Evolutionary conservation across 2,797 vertebrate species (phyloP), one percentile per base, ranked within the genome.

Genomic region (Hypotaenidia philippensis): DNA sequence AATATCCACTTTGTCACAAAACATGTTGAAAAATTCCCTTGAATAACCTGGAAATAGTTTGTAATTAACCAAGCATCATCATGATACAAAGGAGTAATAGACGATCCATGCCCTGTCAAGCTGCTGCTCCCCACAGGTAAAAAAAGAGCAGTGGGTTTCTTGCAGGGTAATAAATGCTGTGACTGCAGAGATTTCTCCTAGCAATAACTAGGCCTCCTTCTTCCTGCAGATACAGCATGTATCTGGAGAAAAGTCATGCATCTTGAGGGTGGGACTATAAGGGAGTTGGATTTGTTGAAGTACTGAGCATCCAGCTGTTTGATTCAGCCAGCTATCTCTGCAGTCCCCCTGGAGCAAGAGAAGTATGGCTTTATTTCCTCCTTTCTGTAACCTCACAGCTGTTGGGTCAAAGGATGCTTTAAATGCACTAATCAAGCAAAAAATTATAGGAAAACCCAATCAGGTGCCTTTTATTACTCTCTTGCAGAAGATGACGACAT

Each of bases 401-500:
- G 90, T 57, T 89, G 61, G 94, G 91, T 90, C 93, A 96, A 83
- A 90, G 45, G 45, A 84, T 89, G 49, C 25, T 83, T 93, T 92
- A 94, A 94, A 96, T 78, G 41, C 69, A 72, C 27, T 75, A 69
- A 94, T 86, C 79, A 83, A 69, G 66, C 26, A 91, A 91, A 94
- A 88, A 56, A 79, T 31, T 85, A 55, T 49, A 93, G 47, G 14
- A 92, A 94, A 78, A 81, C 38, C 13, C 65, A 87, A 82, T 93
- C 61, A 86, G 34, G 81, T 91, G 41, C 10, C 31, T 93, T 75
- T 87, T 83, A 72, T 61, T 87, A 87, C 78, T 78, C 50, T 74
- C 56, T 83, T 63, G 32, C 44, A 93, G 65, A 88, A 94, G 69
- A 89, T 76, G 70, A 44, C 93, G 89, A 84, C 29, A 82, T 93